A percentile compares a stretch with the other conserved stretches of the same genome.
phyloP scores from a whole-genome alignment of 2,888 invertebrate genomes.

The Drosophila atripex region DNA sequence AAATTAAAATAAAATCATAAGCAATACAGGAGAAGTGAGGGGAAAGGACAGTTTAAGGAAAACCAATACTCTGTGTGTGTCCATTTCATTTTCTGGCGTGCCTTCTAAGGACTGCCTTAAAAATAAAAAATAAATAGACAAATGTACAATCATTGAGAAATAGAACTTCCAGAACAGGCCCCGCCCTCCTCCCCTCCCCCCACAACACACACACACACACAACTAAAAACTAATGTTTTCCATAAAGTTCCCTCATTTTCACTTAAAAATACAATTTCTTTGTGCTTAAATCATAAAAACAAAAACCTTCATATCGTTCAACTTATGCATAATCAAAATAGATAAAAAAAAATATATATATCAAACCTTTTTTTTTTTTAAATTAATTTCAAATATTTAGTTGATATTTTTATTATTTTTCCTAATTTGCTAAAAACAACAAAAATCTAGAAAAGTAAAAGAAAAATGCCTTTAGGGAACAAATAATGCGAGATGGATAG shows the following conservation, averaged over 20 bases:
- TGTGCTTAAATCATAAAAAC: conserved; percentile 23
- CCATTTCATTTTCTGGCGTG: conserved; percentile 31
- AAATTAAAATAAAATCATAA: conserved; percentile 25
- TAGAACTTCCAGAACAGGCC: conserved; percentile 28
- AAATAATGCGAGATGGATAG: conserved; percentile 49
- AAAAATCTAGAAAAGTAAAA: conserved; percentile 27
- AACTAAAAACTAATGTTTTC: conserved; percentile 21
- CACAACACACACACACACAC: conserved; percentile 9
- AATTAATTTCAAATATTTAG: conserved; percentile 2
- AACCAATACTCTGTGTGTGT: conserved; percentile 15
- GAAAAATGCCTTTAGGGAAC: conserved; percentile 70
- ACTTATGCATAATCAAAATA: conserved; percentile 59
- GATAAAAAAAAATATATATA: conserved; percentile 25
- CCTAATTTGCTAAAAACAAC: conserved; percentile 28
- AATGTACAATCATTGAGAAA: conserved; percentile 46
- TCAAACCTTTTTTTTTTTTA: conserved; percentile 20
- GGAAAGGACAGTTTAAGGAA: background rate
- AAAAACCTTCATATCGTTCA: conserved; percentile 59
- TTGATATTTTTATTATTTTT: background rate
- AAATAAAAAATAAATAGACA: conserved; percentile 24
- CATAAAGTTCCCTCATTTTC: conserved; percentile 17
- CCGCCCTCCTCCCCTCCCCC: conserved; percentile 14
- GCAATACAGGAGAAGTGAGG: conserved; percentile 19
- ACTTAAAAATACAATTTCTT: conserved; percentile 12
- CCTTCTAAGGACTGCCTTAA: conserved; percentile 20